Base-by-base conservation (phyloP, 2,888 invertebrate genomes). In the Cataglyphis altisquamis region DNA sequence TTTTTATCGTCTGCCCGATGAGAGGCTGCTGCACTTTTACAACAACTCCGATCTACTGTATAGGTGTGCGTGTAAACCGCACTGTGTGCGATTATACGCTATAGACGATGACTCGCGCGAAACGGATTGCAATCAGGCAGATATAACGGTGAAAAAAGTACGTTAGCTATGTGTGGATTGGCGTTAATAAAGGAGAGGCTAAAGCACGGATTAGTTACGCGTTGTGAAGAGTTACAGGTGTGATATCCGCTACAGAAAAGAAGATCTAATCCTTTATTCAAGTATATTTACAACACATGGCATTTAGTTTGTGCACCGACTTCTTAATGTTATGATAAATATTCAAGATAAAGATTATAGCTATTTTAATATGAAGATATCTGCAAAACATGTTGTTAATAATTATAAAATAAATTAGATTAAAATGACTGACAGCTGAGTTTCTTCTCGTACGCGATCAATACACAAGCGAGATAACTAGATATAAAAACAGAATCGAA, bases 401-500 rank as follows among this genome's bases (percentile, higher is more conserved):
- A 25, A 68, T 77, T 52, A 67, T 12, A 52, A 67, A n/a, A 25
- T 18, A 21, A 72, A 80, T 72, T 32, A 72, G 41, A 80, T 72
- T 45, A 36, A 41, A 41, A 57, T 21, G 12, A 29, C 39, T 25
- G 57, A 67, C 68, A 48, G 45, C 25, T 18, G 25, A 64, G 64
- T 32, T 36, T n/a, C 39, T 41, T n/a, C 4, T 1, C 29, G 18
- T 32, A 15, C 64, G 12, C 15, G 25, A 4, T 52, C 18, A 45
- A 52, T 21, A 12, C 67, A 84, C 70, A 45, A 80, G 45, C 82
- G 85, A 64, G 48, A 52, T 52, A 52, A 52, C 62, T 89, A 89
- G 91, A 91, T 88, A 89, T 82, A 87, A 85, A 36, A 80, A 68
- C 12, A 88, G 88, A 89, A 86, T 84, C 86, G 88, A 90, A 87